Base-by-base conservation (phyloP, 2,888 invertebrate genomes). In the Chironomus riparius region DNA sequence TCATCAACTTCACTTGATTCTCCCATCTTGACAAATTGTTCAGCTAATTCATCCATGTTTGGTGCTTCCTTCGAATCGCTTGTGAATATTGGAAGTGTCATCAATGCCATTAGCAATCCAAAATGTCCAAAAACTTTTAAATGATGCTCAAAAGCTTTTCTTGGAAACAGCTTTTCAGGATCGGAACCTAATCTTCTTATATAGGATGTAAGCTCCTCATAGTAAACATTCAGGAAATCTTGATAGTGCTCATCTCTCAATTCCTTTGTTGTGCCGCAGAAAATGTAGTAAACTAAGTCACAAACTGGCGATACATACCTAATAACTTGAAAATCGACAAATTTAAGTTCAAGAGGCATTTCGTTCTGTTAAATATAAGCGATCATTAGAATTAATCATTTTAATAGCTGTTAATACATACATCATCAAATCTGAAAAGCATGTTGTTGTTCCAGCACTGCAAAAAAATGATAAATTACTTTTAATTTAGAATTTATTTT, bases 401-500 rank as follows among this genome's bases (percentile, higher is more conserved):
- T 38, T 38, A 38, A 38, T 38, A 2, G 38, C 38, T 10, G 10
- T 0, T 38, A 1, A 7, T 10, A 38, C 38, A 38, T 10, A 38
- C 38, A 38, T 38, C 10, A 38, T 38, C 38, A 38, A 38, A 38
- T 56, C 18, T 3, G 75, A 81, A 83, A 47, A 83, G 76, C 24
- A 83, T 79, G 72, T 83, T 83, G 75, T 83, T 83, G 77, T 80
- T 83, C 83, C 83, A 83, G 77, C 82, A 81, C 65, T 65, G 21
- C 6, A 65, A 65, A 24, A 21, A 38, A 38, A 38, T 1, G n/a
- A 15, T 62, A 62, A 56, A 7, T 15, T 13, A 47, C 4, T n/a
- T 21, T 13, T 2, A 38, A 21, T 18, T 4, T 6, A 22, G 5
- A n/a, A 50, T 12, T n/a, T n/a, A n/a, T n/a, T 70, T 7, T 5